A percentile compares a stretch with the other conserved stretches of the same genome.
These are phyloP conservation scores for Sclerurus mexicanus DNA, from an alignment of 2,113 vertebrate species.

Conservation along the genomic window DNA sequence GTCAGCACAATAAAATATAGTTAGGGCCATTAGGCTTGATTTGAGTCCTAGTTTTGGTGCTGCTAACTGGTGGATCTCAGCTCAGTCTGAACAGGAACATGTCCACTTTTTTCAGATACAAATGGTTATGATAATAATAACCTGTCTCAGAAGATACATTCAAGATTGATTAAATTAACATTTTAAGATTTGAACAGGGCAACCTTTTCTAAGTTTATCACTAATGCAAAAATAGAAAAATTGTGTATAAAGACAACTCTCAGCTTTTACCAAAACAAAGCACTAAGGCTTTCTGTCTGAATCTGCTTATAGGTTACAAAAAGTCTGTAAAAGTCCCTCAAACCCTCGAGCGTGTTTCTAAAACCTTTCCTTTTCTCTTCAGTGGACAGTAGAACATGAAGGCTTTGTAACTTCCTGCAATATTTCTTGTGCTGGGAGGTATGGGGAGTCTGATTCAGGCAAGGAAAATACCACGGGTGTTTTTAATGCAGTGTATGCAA, in stretches of 20 bases:
- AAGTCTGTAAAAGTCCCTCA: neutral
- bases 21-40: neutral
- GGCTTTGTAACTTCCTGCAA: conserved; percentile 74
- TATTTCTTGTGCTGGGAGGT: conserved; percentile 73
- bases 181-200: neutral
- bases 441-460: conserved; percentile 67
- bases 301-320: neutral
- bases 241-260: neutral
- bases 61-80: neutral
- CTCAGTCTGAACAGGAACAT: neutral
- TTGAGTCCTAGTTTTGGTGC: neutral
- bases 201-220: neutral
- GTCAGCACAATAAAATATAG: neutral
- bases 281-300: neutral
- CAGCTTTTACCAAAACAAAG: neutral
- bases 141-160: neutral
- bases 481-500: conserved; percentile 35
- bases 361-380: neutral
- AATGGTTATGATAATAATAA: neutral
- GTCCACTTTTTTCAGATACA: neutral
- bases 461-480: conserved; percentile 59
- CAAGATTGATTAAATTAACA: neutral
- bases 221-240: neutral
- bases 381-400: conserved; percentile 71
- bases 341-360: neutral